Evolutionary conservation across 1,140 invertebrate species (phyloP).

Genomic region (Lasioglossum baleicum): DNA sequence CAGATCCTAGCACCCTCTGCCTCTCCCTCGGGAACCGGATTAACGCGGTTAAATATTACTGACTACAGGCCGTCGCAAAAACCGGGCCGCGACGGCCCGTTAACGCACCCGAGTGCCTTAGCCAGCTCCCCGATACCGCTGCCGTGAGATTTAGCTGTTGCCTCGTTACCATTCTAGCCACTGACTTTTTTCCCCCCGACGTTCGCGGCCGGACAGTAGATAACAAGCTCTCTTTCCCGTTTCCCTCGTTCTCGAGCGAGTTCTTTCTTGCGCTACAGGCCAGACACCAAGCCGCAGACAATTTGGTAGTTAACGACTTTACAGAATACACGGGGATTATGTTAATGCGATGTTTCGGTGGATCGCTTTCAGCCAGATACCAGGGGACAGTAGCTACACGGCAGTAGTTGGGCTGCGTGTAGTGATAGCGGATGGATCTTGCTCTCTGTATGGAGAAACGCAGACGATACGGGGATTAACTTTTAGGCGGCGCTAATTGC

Average conservation of each 20-base stretch:
- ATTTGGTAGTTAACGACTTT: conserved; percentile 63
- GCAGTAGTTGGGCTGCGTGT: neutral
- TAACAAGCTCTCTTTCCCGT: conserved; percentile 12
- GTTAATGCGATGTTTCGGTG: conserved; percentile 60
- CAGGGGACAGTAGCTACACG: neutral
- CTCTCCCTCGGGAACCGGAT: conserved; percentile 11
- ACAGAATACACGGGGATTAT: conserved; percentile 59
- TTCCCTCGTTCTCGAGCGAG: too few species aligned
- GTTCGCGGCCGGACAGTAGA: neutral
- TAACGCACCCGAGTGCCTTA: conserved; percentile 24
- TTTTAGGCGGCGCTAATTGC: neutral
- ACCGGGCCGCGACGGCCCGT: neutral
- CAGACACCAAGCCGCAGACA: conserved; percentile 27
- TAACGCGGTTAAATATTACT: conserved; percentile 41
- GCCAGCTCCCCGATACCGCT: neutral
- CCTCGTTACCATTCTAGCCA: conserved; percentile 18
- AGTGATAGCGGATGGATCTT: neutral
- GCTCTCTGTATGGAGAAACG: neutral
- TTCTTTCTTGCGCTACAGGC: too few species aligned
- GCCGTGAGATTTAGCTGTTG: conserved; percentile 14
- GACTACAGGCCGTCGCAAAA: neutral
- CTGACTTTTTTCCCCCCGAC: neutral
- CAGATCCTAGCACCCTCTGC: too few species aligned
- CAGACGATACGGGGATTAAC: neutral
- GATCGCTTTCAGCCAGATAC: conserved; percentile 30